Percentiles rank a stretch among this genome's conserved stretches.
Evolutionary conservation across 37 sponge, comb jelly and placozoan genomes (phyloP).

Genomic region (Tethya wilhelma): DNA sequence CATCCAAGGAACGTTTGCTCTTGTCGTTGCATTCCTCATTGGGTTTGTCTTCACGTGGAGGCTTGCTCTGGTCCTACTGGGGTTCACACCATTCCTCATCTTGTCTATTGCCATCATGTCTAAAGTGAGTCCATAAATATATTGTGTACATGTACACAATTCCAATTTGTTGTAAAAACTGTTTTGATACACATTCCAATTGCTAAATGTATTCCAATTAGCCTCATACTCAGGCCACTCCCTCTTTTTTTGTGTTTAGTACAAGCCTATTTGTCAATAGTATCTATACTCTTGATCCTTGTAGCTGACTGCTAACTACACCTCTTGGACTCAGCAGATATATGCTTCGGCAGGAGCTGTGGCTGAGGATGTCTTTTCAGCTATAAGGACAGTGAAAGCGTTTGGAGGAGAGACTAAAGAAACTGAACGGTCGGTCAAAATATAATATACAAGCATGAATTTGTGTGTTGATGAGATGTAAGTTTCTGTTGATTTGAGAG

Average conservation of each 20-base stretch:
- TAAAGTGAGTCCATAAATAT: no score
- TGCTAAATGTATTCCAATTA: no score
- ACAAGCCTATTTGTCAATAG: no score
- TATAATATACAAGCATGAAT: no score
- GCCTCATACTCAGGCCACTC: no score
- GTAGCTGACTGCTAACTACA: slow-evolving; percentile 27
- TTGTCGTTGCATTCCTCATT: slow-evolving; percentile 37
- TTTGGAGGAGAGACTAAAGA: slow-evolving; percentile 79
- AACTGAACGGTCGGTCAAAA: slow-evolving; percentile 12
- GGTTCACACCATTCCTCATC: slow-evolving; percentile 33
- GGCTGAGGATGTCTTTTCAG: slow-evolving; percentile 83
- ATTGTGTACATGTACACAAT: no score
- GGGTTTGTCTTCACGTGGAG: slow-evolving; percentile 37
- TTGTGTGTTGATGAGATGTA: no score
- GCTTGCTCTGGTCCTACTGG: slow-evolving; percentile 49
- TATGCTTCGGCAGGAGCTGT: slow-evolving; percentile 83
- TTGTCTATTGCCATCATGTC: background rate
- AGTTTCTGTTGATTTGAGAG: no score
- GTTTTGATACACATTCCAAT: no score
- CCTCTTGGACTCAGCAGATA: slow-evolving; percentile 64
- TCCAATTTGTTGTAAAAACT: no score
- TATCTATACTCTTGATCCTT: no score
- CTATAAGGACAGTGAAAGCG: slow-evolving; percentile 82
- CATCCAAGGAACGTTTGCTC: slow-evolving; percentile 33
- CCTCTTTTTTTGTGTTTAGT: no score